These are phyloP conservation scores for Tryphoninae sp. DNA, from an alignment of 2,888 invertebrate species.

Conservation along the genomic window DNA sequence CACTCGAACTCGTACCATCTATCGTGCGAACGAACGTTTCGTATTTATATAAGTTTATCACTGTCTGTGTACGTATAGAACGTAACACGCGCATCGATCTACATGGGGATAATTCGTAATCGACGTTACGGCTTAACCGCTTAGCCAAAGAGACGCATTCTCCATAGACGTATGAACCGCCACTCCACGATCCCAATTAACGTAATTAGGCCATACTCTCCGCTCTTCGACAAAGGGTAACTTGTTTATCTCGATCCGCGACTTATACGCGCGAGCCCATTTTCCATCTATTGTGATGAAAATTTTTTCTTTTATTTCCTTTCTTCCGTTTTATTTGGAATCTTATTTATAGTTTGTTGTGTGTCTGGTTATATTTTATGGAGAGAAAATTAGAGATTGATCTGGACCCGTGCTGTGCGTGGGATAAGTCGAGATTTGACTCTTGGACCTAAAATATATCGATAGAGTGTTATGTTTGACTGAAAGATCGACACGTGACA, in stretches of 20 bases:
- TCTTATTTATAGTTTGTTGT: not conserved
- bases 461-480: not conserved
- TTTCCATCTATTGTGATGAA: too few relatives aligned
- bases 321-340: not conserved
- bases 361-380: not conserved
- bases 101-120: slow-evolving; percentile 33
- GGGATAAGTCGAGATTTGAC: not conserved
- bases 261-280: not conserved
- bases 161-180: slow-evolving; percentile 29
- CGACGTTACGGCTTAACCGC: slow-evolving; percentile 30
- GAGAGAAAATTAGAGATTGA: not conserved
- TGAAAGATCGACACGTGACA: not conserved
- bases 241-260: slow-evolving; percentile 22
- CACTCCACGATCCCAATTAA: slow-evolving; percentile 60
- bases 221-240: slow-evolving; percentile 56
- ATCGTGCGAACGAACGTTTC: not conserved
- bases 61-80: slow-evolving; percentile 10
- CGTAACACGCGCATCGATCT: slow-evolving; percentile 33
- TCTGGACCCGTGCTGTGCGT: not conserved
- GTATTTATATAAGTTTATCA: not conserved
- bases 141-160: slow-evolving; percentile 20
- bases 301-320: not conserved
- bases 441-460: not conserved
- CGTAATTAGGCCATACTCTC: slow-evolving; percentile 63
- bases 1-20: too few relatives aligned